Percentiles rank a stretch among this genome's conserved stretches.
Conservation (phyloP, 2,888 invertebrate genomes). For the Xanthia icteritia region DNA sequence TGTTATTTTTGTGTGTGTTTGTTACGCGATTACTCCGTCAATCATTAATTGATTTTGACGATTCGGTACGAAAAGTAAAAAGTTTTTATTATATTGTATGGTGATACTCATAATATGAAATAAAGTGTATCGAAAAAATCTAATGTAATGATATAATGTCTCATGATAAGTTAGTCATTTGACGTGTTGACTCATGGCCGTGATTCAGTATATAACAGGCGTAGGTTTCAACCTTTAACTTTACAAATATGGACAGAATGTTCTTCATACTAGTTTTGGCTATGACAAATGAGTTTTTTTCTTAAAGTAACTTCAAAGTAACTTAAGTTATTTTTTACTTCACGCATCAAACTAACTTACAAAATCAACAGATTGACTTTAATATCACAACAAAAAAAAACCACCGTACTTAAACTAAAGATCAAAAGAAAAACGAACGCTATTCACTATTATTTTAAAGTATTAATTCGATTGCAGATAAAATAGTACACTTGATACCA, state of each 20-base stretch:
- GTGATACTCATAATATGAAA: neutral
- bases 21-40: too few relatives aligned
- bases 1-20: too few relatives aligned
- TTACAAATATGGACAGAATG: neutral
- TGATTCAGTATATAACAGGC: conserved; percentile 34
- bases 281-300: neutral
- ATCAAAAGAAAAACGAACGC: neutral
- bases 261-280: neutral
- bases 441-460: conserved; percentile 16
- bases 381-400: neutral
- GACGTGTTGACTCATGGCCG: conserved; percentile 19
- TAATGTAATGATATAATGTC: neutral
- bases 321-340: neutral
- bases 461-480: conserved; percentile 25
- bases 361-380: neutral
- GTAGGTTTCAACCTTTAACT: neutral
- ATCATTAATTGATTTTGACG: too few relatives aligned
- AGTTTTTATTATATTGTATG: neutral
- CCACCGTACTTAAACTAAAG: neutral
- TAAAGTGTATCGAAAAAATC: neutral
- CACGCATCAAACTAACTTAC: neutral
- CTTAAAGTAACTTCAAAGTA: neutral
- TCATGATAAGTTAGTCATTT: too few relatives aligned
- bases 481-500: conserved; percentile 64
- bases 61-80: too few relatives aligned